These are phyloP conservation scores for Odontomachus brunneus DNA, from an alignment of 1,140 invertebrate genomes.

Conservation along the genomic window DNA sequence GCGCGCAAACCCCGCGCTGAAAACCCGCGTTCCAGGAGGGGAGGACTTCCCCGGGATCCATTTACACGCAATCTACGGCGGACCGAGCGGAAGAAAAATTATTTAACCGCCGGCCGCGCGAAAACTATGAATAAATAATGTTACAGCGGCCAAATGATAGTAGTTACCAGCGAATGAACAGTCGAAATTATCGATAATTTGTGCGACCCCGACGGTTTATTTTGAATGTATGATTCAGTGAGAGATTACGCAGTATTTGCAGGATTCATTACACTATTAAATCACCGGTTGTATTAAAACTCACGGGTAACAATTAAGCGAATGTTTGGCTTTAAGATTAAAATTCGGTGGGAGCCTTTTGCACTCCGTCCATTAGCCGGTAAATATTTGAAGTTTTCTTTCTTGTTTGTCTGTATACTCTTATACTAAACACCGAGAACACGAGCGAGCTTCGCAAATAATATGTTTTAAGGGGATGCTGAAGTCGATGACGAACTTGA, in stretches of 20 bases:
- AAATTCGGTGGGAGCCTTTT: not conserved
- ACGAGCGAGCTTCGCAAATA: conserved; percentile 19
- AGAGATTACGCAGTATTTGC: conserved; percentile 1
- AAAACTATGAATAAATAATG: conserved; percentile 13
- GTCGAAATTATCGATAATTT: conserved; percentile 26
- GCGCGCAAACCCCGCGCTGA: conserved; percentile 8
- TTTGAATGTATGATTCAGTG: conserved; percentile 19
- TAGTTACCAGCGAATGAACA: not conserved
- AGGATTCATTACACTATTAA: conserved; percentile 31
- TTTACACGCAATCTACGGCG: conserved; percentile 32
- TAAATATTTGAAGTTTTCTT: not conserved
- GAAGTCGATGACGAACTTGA: no score
- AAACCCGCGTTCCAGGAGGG: conserved; percentile 3
- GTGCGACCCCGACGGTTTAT: conserved; percentile 21
- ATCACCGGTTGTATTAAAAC: conserved; percentile 23
- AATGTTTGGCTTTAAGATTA: conserved; percentile 10
- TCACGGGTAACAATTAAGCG: not conserved
- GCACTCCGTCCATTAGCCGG: no score
- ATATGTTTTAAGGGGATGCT: no score
- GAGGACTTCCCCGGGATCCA: not conserved
- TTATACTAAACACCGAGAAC: not conserved
- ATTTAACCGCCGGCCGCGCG: conserved; percentile 13
- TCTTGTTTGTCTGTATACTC: not conserved
- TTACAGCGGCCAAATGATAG: not conserved
- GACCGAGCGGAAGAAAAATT: conserved; percentile 21